A percentile compares a stretch with the other conserved stretches of the same genome.
These are phyloP conservation scores for Acronicta alni DNA, from an alignment of 2,888 invertebrate species.

Conservation along the genomic window DNA sequence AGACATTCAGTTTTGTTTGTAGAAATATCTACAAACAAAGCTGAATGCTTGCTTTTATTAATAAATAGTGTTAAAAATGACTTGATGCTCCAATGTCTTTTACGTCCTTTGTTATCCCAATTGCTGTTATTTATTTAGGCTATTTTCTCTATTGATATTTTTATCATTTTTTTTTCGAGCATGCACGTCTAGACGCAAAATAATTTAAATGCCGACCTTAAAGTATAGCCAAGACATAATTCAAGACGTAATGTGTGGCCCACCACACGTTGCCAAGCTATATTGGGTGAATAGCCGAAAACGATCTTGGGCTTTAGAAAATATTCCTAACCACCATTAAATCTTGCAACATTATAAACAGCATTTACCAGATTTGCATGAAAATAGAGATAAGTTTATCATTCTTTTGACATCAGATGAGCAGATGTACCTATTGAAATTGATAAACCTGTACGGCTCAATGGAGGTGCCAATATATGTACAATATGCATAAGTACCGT, in stretches of 20 bases:
- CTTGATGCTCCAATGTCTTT: too few species aligned
- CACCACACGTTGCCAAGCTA: conserved; percentile 32
- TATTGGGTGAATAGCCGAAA: conserved; percentile 39
- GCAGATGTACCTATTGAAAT: conserved; percentile 37
- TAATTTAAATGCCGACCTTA: conserved; percentile 27
- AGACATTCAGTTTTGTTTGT: too few species aligned
- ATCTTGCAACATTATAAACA: conserved; percentile 31
- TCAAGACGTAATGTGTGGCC: conserved; percentile 22
- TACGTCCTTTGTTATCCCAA: too few species aligned
- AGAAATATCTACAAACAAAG: too few species aligned
- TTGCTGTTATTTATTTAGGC: too few species aligned
- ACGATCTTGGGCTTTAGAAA: conserved; percentile 22
- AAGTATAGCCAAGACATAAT: conserved; percentile 28
- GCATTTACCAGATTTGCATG: conserved; percentile 40
- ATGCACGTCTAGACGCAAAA: conserved; percentile 34
- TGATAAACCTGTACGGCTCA: conserved; percentile 41
- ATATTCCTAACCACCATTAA: conserved; percentile 28
- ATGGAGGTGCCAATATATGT: conserved; percentile 49
- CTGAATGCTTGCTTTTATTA: too few species aligned
- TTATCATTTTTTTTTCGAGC: too few species aligned
- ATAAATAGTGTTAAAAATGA: too few species aligned
- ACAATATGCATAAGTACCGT: conserved; percentile 36
- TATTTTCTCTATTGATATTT: too few species aligned
- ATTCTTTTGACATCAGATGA: conserved; percentile 29
- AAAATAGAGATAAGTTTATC: conserved; percentile 41